Base-by-base conservation (phyloP, 1,140 invertebrate species). In the Caerostris extrusa region DNA sequence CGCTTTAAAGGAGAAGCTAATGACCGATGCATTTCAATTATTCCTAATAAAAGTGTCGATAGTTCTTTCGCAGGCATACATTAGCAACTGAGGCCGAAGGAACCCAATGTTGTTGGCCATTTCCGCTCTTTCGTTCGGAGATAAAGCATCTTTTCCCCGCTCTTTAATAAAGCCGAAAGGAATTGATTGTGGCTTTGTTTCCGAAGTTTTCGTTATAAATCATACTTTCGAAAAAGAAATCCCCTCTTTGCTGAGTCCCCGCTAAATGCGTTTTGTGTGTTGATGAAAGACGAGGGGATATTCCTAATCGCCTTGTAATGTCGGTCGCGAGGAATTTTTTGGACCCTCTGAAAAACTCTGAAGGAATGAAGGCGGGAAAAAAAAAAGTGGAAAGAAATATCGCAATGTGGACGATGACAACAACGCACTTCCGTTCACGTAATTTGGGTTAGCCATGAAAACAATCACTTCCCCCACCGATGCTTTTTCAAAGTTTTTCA, bases 161-260 rank as follows among this genome's bases (percentile, higher is more conserved):
- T 64, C 92, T 82, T 86, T 93, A 93, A 93, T 89, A 93, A 93
- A 93, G 85, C 81, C 55, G 71, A 50, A 55, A n/a, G 83, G 69
- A 93, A 93, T 93, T 93, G 92, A 93, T 93, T 93, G 92, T 82
- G 92, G 92, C 92, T 93, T 93, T 93, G 92, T 93, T 89, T 93
- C 67, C 71, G n/a, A n/a, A 60, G 92, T 61, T 88, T 93, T 89
- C 50, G 92, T 81, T 88, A 93, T 93, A 93, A 93, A 93, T 93
- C 92, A 93, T 93, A 93, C 61, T 93, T 93, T 93, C 61, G 86
- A 77, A 17, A n/a, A n/a, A 19, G 55, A 57, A 85, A 85, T 67
- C 77, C 81, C 57, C 81, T 90, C n/a, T 81, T 90, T 55, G n/a
- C n/a, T 19, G 14, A 12, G 12, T 7, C 34, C 55, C 12, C 14